These are phyloP conservation scores for Hafferia zeledoni DNA, from an alignment of 2,797 vertebrate genomes.

Conservation along the genomic window DNA sequence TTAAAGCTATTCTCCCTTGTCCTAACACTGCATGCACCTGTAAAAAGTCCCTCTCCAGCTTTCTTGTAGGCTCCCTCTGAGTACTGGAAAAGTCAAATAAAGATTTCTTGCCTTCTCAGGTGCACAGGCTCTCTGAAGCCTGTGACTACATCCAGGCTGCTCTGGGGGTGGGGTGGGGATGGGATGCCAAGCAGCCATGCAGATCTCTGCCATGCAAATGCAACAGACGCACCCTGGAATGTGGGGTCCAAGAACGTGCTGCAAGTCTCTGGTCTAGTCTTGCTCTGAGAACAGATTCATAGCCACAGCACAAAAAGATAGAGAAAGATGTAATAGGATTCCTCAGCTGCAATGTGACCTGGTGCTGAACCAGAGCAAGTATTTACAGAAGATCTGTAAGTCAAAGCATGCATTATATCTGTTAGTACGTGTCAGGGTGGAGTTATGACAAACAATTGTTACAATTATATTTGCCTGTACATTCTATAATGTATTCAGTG, in stretches of 20 bases:
- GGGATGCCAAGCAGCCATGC: background rate
- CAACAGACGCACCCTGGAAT: background rate
- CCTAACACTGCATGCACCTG: background rate
- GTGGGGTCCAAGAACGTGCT: background rate
- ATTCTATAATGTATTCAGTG: background rate
- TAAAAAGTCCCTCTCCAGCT: background rate
- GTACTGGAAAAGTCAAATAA: background rate
- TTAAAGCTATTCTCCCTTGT: background rate
- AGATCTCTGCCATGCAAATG: background rate
- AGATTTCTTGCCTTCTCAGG: background rate
- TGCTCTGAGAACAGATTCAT: background rate
- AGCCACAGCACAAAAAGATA: background rate
- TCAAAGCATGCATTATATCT: background rate
- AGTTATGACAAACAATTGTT: background rate
- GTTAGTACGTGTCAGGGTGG: constrained; percentile 2
- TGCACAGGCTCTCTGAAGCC: background rate
- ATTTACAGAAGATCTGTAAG: background rate
- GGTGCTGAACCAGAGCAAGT: constrained; percentile 48
- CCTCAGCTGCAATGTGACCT: background rate
- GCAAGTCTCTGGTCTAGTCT: constrained; percentile 12
- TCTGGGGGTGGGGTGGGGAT: background rate
- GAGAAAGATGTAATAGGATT: background rate
- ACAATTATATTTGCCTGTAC: constrained; percentile 1
- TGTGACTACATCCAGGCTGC: background rate
- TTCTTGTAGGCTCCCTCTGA: background rate